These are phyloP conservation scores for Ursus arctos DNA, from an alignment of 2,113 vertebrate genomes.

Conservation along the genomic window DNA sequence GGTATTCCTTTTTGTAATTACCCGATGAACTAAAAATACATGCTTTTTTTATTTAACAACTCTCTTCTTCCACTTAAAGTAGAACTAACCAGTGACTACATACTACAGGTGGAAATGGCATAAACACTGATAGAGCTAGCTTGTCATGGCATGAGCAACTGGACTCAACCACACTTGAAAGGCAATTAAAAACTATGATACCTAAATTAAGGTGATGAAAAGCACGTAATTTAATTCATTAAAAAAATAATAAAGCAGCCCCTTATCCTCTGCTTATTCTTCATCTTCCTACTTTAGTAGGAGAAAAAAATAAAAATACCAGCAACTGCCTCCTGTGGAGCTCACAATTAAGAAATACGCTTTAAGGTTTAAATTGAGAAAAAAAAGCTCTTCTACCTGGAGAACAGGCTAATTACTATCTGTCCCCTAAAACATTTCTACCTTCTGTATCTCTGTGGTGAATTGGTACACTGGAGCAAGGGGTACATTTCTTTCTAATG, in stretches of 20 bases:
- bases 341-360: not conserved
- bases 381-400: not conserved
- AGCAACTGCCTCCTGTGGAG: not conserved
- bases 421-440: not conserved
- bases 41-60: not conserved
- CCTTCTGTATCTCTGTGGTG: not conserved
- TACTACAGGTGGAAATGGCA: not conserved
- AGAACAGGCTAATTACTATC: not conserved
- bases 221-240: not conserved
- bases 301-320: slow-evolving; percentile 16
- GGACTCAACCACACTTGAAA: not conserved
- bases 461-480: not conserved
- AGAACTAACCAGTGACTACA: not conserved
- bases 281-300: not conserved
- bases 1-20: not conserved
- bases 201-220: not conserved
- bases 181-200: not conserved
- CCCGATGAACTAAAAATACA: not conserved
- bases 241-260: not conserved
- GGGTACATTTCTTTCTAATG: not conserved
- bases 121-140: not conserved
- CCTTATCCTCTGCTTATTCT: not conserved
- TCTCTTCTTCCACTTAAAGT: not conserved
- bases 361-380: slow-evolving; percentile 12
- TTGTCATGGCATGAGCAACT: not conserved